phyloP scores from a whole-genome alignment of 2,797 vertebrate species.

The Steatocranus sp. region DNA sequence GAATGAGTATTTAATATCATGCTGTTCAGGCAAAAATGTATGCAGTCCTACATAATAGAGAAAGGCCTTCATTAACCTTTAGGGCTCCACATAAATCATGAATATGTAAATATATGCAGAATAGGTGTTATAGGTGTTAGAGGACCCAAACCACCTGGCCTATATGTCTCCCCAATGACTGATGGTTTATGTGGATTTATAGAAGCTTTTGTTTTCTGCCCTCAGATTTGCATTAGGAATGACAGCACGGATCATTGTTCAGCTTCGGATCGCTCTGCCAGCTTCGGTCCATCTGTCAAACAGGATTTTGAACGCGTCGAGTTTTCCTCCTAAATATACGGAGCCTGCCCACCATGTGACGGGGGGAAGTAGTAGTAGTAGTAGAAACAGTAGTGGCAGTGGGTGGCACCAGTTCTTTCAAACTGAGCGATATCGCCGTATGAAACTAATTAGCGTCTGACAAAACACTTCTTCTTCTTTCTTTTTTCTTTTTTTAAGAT shows the following conservation, averaged over 20 bases:
- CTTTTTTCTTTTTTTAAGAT: background rate
- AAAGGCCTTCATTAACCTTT: conserved; percentile 72
- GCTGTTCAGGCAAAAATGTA: conserved; percentile 49
- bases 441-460: background rate
- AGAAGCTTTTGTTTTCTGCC: conserved; percentile 52
- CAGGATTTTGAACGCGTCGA: background rate
- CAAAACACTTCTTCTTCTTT: background rate
- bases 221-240: conserved; percentile 61
- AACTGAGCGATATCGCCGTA: background rate
- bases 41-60: conserved; percentile 62
- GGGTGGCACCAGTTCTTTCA: background rate
- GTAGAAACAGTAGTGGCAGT: background rate
- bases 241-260: conserved; percentile 39
- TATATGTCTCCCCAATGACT: conserved; percentile 53
- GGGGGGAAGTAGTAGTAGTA: background rate
- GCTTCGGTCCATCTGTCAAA: conserved; percentile 38
- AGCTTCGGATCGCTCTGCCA: conserved; percentile 20
- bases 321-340: background rate
- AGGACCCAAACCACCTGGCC: conserved; percentile 62
- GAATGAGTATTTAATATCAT: conserved; percentile 57
- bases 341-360: conserved; percentile 1
- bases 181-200: conserved; percentile 41
- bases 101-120: conserved; percentile 73
- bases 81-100: conserved; percentile 60
- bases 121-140: conserved; percentile 67